Base-by-base conservation (phyloP, 2,113 vertebrate species). In the Psophia crepitans region DNA sequence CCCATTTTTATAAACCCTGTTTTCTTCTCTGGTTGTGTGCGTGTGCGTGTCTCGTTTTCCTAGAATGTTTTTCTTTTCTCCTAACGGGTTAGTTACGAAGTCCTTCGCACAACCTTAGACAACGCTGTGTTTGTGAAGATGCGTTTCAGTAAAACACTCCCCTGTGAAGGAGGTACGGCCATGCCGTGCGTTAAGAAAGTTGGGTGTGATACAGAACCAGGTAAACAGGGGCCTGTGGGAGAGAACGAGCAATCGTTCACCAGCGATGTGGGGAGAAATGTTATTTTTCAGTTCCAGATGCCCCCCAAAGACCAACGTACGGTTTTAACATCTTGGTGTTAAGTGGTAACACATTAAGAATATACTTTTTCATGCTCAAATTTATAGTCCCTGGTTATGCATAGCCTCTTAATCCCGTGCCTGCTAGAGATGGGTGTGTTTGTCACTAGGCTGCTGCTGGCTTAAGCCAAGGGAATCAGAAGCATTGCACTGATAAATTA, bases 91-190 rank as follows among this genome's bases (percentile, higher is more conserved):
- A 48, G 37, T 51, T 68, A 53, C 57, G 61, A 39, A 79, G 28
- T 48, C 65, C 43, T 89, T 87, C 61, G 27, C 73, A 44, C 0
- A 0, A 20, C 28, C 17, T 64, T 56, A n/a, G 56, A 15, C 0
- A 0, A 16, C 44, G 35, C 35, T 78, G 27, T 78, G 61, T 87
- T 89, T 82, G 57, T 79, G 61, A 58, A 63, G 35, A 73, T 43
- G 41, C 58, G 24, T 82, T 63, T 66, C 70, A 70, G 56, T 41
- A 32, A 51, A 76, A 75, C 21, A 8, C 26, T 71, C 12, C 5
- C 56, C 28, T 66, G 44, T 49, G 54, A 79, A 71, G 33, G 49
- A 83, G 56, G 37, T 77, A 15, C 37, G 57, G 79, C 56, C 37
- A 12, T 57, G 32, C 39, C 78, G 5, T 53, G 44, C 3, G 0